Percentiles rank a stretch among this genome's conserved stretches.
phyloP scores from a whole-genome alignment of 2,113 vertebrate genomes.

The Lagopus muta region DNA sequence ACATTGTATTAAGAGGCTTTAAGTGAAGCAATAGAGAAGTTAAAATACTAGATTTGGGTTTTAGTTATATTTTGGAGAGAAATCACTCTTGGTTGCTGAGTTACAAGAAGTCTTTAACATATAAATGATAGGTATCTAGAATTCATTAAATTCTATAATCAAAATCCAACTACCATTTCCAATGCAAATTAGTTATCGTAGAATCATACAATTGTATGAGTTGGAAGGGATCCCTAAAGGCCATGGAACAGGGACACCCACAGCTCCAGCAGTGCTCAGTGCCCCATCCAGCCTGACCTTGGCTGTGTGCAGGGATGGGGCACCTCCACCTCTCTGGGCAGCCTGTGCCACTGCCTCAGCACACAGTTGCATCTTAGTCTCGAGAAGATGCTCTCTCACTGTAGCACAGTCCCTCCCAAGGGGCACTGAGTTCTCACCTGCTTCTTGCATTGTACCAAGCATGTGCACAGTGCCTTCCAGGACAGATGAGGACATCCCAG shows the following conservation, averaged over 20 bases:
- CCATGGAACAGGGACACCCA: no score
- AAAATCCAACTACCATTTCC: background rate
- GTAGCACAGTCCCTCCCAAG: no score
- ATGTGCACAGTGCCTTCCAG: background rate
- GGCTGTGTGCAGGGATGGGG: no score
- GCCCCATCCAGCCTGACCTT: no score
- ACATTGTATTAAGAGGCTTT: background rate
- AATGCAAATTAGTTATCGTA: background rate
- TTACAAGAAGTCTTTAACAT: background rate
- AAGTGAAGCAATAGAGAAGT: background rate
- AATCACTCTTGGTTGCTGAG: background rate
- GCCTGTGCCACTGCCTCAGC: no score
- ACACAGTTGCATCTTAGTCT: background rate
- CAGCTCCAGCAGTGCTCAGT: no score
- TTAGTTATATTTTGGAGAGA: background rate
- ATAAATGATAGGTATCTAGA: background rate
- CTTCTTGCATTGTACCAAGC: background rate
- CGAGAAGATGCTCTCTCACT: background rate
- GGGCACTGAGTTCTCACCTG: background rate
- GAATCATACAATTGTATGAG: no score
- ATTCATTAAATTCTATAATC: background rate
- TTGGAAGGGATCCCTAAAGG: no score
- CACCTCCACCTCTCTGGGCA: no score
- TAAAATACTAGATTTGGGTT: background rate
- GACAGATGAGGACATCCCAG: background rate